A percentile compares a stretch with the other conserved stretches of the same genome.
Evolutionary conservation across 2,113 vertebrate genomes (phyloP).

Genomic region (Cottus gobio): DNA sequence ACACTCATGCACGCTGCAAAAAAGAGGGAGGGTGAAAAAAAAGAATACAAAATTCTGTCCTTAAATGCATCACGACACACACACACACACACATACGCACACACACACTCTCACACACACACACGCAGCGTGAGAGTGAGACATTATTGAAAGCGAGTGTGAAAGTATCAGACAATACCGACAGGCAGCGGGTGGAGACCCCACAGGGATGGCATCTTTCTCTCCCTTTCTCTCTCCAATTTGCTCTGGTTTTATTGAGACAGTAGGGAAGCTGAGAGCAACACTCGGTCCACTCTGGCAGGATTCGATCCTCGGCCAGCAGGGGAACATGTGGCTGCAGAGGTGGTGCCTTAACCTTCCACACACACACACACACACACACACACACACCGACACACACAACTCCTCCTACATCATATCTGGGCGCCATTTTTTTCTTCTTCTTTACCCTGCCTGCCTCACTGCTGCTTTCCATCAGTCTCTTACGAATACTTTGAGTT

Average conservation of each 20-base stretch:
- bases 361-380: conserved; percentile 23
- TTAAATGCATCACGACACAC: conserved; percentile 79
- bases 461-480: conserved; percentile 56
- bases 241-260: conserved; percentile 67
- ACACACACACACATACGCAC: conserved; percentile 63
- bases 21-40: background rate
- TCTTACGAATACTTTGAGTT: conserved; percentile 64
- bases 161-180: conserved; percentile 66
- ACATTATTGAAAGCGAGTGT: conserved; percentile 64
- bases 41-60: conserved; percentile 38
- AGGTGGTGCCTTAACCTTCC: conserved; percentile 66
- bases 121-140: conserved; percentile 62
- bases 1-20: conserved; percentile 28
- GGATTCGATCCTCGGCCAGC: conserved; percentile 74
- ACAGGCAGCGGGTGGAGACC: conserved; percentile 69
- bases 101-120: conserved; percentile 64
- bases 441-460: conserved; percentile 38
- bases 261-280: conserved; percentile 71
- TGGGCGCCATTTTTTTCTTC: conserved; percentile 42
- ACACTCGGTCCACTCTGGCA: conserved; percentile 65
- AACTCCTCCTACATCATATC: conserved; percentile 28
- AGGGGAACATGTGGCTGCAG: conserved; percentile 71
- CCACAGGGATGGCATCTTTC: conserved; percentile 69
- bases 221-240: conserved; percentile 58
- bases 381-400: conserved; percentile 25